A percentile compares a stretch with the other conserved stretches of the same genome.
Evolutionary conservation across 1,140 invertebrate species (phyloP).

Genomic region (Aphelenchoides avenae): DNA sequence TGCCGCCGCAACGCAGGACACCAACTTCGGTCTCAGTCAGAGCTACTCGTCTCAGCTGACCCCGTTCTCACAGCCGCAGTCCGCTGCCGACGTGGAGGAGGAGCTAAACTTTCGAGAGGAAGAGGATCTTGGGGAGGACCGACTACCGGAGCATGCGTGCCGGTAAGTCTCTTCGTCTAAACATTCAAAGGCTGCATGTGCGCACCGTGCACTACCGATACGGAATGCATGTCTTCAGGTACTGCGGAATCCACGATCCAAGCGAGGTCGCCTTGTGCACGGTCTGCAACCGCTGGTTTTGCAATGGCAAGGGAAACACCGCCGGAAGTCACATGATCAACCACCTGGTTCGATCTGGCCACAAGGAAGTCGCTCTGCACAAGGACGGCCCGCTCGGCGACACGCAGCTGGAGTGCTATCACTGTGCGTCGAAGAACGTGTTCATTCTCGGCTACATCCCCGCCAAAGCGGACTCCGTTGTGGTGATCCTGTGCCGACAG

Average conservation of each 20-base stretch:
- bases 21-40: conserved; percentile 1
- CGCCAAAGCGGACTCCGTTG: conserved; percentile 96
- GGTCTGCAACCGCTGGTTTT: conserved; percentile 98
- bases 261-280: conserved; percentile 96
- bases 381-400: conserved; percentile 94
- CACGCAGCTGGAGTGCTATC: conserved; percentile 95
- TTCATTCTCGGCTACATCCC: conserved; percentile 98
- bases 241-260: conserved; percentile 97
- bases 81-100: conserved; percentile 12
- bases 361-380: conserved; percentile 96
- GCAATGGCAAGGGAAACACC: conserved; percentile 94
- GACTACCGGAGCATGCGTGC: conserved; percentile 55
- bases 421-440: conserved; percentile 92
- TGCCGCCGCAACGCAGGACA: conserved; percentile 8
- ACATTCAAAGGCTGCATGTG: not conserved
- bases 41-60: conserved; percentile 4
- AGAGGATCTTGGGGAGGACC: conserved; percentile 29
- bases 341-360: conserved; percentile 92
- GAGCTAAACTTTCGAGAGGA: conserved; percentile 40
- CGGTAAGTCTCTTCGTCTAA: conserved; percentile 24
- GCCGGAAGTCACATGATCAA: conserved; percentile 98
- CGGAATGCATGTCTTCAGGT: conserved; percentile 53
- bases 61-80: conserved; percentile 1
- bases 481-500: conserved; percentile 92
- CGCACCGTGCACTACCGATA: not conserved